Base-by-base conservation (phyloP, 1,140 invertebrate genomes). In the Dryas iulia region DNA sequence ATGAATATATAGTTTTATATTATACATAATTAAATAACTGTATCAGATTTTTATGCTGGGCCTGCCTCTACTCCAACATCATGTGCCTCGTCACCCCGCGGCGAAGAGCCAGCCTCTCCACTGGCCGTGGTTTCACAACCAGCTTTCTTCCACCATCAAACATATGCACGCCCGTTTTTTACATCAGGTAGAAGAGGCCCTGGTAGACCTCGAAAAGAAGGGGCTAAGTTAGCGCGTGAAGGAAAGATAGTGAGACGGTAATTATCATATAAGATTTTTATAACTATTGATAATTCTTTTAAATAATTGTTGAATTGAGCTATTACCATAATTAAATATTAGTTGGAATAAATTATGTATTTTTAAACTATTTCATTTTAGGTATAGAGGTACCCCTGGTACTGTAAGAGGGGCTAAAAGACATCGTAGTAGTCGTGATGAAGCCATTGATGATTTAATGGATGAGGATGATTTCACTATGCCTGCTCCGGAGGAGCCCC, bases 151-250 rank as follows among this genome's bases (percentile, higher is more conserved):
- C 83, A 88, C 53, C 82, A 87, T 61, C 84, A 87, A 74, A 78
- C 85, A 23, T 87, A 90, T 63, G 79, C 81, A 10, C 65, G 90
- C 52, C 84, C 86, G 62, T 87, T 92, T 76, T 88, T 92, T 66
- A 83, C 94, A 57, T 94, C 93, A 63, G 93, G 95, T 61, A 93
- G 95, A 73, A 91, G 95, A 59, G 95, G 95, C 23, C 94, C 95
- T 31, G 95, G 95, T 1, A 90, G 95, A 74, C 95, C 95, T 3
- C 91, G 95, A 58, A 95, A 96, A 81, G 95, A 96, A 82, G 93
- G 94, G 69, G 89, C 92, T 79, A 92, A 90, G 69, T 73, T 90
- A 60, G 79, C 89, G 8, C 70, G 84, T 59, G 90, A 92, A 74
- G 88, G 89, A 28, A 90, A 89, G 74, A 87, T 88, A 76, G 85